Evolutionary conservation across 2,888 invertebrate genomes (phyloP).

Genomic region (Synergus japonicus): DNA sequence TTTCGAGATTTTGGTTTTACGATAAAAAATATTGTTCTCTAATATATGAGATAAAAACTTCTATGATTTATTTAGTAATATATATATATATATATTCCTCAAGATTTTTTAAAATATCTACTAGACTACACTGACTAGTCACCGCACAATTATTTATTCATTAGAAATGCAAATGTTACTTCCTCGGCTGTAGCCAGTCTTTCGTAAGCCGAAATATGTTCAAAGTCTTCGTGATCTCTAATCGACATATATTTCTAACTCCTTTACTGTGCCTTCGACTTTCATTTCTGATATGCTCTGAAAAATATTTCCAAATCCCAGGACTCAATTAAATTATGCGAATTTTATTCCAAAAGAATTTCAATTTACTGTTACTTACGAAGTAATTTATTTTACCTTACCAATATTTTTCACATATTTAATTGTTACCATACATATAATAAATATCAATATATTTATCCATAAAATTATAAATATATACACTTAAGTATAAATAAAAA

Average conservation of each 20-base stretch:
- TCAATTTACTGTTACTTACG: background rate
- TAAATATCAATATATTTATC: too few species aligned
- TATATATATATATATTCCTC: too few species aligned
- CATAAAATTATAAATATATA: too few species aligned
- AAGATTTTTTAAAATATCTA: too few species aligned
- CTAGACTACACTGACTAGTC: background rate
- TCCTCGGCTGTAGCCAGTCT: background rate
- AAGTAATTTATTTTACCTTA: background rate
- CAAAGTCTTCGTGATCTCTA: background rate
- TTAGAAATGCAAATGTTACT: constrained; percentile 10
- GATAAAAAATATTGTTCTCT: too few species aligned
- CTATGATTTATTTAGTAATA: too few species aligned
- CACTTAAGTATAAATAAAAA: too few species aligned
- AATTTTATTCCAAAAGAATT: background rate
- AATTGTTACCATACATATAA: background rate
- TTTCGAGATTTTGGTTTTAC: too few species aligned
- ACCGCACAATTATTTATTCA: background rate
- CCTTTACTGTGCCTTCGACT: background rate
- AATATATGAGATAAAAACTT: too few species aligned
- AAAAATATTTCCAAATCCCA: background rate
- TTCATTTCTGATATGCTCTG: background rate
- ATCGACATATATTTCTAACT: background rate
- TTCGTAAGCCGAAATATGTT: background rate
- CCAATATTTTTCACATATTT: background rate
- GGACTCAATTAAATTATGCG: background rate